Base-by-base conservation (phyloP, 1,140 invertebrate genomes). In the Euura lappo region DNA sequence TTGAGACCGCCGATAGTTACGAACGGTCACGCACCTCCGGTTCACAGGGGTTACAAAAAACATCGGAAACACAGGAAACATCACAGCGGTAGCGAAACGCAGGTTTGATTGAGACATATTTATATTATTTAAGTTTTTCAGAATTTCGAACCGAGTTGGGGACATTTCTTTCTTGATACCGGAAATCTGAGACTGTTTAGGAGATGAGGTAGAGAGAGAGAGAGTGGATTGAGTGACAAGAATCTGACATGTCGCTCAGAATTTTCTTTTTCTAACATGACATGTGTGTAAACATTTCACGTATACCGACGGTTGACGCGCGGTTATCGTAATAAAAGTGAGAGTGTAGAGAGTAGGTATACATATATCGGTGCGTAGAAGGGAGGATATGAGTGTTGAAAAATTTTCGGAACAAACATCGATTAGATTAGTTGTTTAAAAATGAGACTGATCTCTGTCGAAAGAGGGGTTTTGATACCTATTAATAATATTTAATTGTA, bases 71-170 rank as follows among this genome's bases (percentile, higher is more conserved):
- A 85, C 51, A 78, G 82, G 70, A 85, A 85, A 68, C 80, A 86
- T 71, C 83, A 84, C 72, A 84, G 82, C 69, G 84, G 84, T 13
- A 86, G 83, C 72, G 85, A 86, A 68, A 86, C 85, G 0, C 82
- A 84, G 66, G 85, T 86, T 8, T 86, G 46, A 76, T 45, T 6
- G 45, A 8, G 28, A 28, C 28, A 1, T 28, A 28, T 28, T 28
- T 28, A n/a, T n/a, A n/a, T n/a, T n/a, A 28, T 28, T 28, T 28
- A 28, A 28, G 28, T 28, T 28, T 28, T 28, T 28, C 28, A 28
- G 1, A 28, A 28, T 28, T 28, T 1, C 0, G 28, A 28, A 28
- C 28, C 28, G 28, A 28, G 47, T 51, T 51, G 47, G 47, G 2
- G 7, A 8, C 11, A 51, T 51, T 51, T 51, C 2, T 51, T 51